Base-by-base conservation (phyloP, 2,888 invertebrate species). In the Trachelus stipa region DNA sequence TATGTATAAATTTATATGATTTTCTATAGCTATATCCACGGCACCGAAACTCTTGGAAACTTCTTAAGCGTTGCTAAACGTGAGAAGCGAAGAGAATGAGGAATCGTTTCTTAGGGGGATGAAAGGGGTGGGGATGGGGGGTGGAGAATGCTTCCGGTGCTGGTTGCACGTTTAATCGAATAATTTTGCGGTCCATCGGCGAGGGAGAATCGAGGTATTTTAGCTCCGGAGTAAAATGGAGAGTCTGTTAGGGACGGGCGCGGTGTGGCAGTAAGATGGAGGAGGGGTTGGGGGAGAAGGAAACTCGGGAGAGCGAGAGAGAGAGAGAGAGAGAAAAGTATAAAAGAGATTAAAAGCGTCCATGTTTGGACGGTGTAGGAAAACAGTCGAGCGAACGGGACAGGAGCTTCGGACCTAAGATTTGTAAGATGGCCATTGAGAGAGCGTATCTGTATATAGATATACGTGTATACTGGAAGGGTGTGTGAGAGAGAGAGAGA, bases 401-500 rank as follows among this genome's bases (percentile, higher is more conserved):
- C 23, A 34, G 35, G 34, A 73, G 34, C 73, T 73, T 73, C 35
- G 23, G n/a, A 40, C 81, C 80, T 83, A 83, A 87, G 85, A 86
- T 86, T 86, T 84, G 80, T 80, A 84, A 81, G 81, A 81, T 77
- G 71, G 31, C 33, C 40, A 40, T 40, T 40, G 23, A 40, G 40
- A 15, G 15, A 40, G 40, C 40, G 40, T 23, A 23, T 6, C 40
- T 23, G 6, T 40, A 40, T 40, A 40, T 23, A 40, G 6, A 40
- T 40, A 40, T 40, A 40, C 9, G 6, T 40, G 23, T 40, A 23
- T 40, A 23, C 23, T 6, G 0, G 6, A 40, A 40, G 9, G 15
- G 40, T 6, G 15, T 4, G 30, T 11, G 69, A 1, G 34, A 34
- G 34, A n/a, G 23, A n/a, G 76, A 75, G 79, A 37, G 35, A 34